Base-by-base conservation (phyloP, 1,140 invertebrate genomes). In the Lasioglossum baleicum region DNA sequence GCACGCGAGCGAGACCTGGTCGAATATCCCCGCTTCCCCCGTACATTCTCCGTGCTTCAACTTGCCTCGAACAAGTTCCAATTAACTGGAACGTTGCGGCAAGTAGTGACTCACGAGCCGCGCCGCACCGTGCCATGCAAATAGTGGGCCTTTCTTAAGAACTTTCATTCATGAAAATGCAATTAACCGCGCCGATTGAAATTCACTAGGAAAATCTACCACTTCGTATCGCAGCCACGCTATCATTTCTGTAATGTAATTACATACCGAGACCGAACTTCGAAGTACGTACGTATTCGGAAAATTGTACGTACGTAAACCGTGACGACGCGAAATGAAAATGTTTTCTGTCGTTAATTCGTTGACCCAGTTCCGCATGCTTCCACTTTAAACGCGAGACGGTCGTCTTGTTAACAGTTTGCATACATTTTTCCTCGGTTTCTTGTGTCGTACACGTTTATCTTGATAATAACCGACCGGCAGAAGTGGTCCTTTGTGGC, bases 111-210 rank as follows among this genome's bases (percentile, higher is more conserved):
- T 58, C 56, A n/a, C 17, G n/a, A 58, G 7, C 35, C 35, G 35
- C 35, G 35, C 35, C 35, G 56, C n/a, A n/a, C 0, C 17, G n/a
- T 58, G n/a, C 56, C 56, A n/a, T 58, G 56, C n/a, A n/a, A 58
- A 58, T 58, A 58, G n/a, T 22, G n/a, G n/a, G n/a, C n/a, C 56
- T n/a, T 58, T n/a, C 20, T 58, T 58, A 58, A n/a, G 6, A 58
- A 58, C 20, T 58, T 58, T 58, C 56, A 58, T 58, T 58, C 56
- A 58, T 58, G 17, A 58, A 58, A 53, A 53, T 53, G 51, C 51
- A 53, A 53, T 53, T 53, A 53, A 53, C 13, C 17, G 51, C 13
- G 13, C 51, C 51, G 17, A 53, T 53, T 53, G 51, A 53, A 53
- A 53, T 53, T 53, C 51, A 53, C 51, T 20, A 53, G 0, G 51